Conservation (phyloP, 2,888 invertebrate genomes). For the Mylabris sibirica region DNA sequence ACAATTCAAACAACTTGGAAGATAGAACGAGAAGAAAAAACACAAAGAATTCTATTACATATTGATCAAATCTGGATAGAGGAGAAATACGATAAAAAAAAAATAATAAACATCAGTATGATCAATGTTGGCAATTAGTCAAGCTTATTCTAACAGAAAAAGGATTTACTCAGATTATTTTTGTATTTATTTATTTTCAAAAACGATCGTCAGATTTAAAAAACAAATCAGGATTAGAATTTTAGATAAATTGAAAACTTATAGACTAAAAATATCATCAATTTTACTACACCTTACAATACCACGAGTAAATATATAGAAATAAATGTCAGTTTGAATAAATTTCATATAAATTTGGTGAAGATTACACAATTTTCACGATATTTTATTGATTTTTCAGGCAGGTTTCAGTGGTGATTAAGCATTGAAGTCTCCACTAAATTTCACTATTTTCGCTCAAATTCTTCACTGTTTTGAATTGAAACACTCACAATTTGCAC, state of each 20-base stretch:
- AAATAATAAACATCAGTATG: constrained; percentile 6
- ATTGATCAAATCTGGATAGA: background rate
- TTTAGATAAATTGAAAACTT: background rate
- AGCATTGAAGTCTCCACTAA: constrained; percentile 23
- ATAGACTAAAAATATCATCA: background rate
- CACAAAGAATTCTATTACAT: background rate
- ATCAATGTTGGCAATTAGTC: constrained; percentile 17
- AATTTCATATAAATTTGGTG: background rate
- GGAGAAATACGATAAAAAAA: background rate
- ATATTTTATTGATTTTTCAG: background rate
- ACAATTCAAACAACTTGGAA: background rate
- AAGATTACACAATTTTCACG: background rate
- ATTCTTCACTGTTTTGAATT: background rate
- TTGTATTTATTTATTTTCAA: no score
- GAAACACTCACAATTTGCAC: constrained; percentile 3
- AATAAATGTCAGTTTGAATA: background rate
- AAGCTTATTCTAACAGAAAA: background rate
- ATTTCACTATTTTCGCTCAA: background rate
- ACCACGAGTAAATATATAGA: background rate
- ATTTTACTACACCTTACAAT: background rate
- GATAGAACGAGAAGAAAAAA: background rate
- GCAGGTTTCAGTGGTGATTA: constrained; percentile 21
- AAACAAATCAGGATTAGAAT: background rate
- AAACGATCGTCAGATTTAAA: background rate
- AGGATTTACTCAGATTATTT: background rate